Conservation (phyloP, 1,140 invertebrate genomes). For the Orchestia grillus region DNA sequence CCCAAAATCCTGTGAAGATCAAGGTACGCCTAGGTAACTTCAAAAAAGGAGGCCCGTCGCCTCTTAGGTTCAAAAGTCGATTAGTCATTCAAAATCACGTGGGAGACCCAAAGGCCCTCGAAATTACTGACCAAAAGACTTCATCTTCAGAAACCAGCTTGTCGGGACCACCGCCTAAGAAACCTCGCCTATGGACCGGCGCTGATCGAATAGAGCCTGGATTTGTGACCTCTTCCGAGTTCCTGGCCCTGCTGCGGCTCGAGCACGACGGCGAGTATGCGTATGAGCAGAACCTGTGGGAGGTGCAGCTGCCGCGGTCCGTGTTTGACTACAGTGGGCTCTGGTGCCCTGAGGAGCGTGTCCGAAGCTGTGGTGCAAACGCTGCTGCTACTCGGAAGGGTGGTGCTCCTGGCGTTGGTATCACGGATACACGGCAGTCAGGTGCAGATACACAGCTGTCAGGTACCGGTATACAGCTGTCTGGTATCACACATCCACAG, state of each 20-base stretch:
- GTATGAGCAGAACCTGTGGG: background rate
- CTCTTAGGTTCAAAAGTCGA: background rate
- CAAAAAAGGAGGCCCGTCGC: background rate
- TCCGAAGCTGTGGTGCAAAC: background rate
- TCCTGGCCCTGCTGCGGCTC: background rate
- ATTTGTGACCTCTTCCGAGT: background rate
- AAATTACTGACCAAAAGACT: too few relatives aligned
- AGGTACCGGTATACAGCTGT: too few relatives aligned
- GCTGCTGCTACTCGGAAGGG: background rate
- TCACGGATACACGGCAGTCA: background rate
- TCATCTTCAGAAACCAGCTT: background rate
- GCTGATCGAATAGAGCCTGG: background rate
- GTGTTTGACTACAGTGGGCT: background rate
- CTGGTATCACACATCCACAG: background rate
- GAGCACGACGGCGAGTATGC: slow-evolving; percentile 17
- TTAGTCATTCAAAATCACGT: background rate
- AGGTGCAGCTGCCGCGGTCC: background rate
- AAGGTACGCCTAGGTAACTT: background rate
- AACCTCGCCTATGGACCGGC: background rate
- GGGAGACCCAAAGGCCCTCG: background rate
- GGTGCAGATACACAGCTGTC: background rate
- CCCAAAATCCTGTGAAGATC: background rate
- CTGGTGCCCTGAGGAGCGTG: background rate
- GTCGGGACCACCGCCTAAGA: background rate
- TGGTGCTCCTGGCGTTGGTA: background rate